Percentiles rank a stretch among this genome's conserved stretches.
Evolutionary conservation across 2,113 vertebrate species (phyloP).

Genomic region (Ictalurus furcatus): DNA sequence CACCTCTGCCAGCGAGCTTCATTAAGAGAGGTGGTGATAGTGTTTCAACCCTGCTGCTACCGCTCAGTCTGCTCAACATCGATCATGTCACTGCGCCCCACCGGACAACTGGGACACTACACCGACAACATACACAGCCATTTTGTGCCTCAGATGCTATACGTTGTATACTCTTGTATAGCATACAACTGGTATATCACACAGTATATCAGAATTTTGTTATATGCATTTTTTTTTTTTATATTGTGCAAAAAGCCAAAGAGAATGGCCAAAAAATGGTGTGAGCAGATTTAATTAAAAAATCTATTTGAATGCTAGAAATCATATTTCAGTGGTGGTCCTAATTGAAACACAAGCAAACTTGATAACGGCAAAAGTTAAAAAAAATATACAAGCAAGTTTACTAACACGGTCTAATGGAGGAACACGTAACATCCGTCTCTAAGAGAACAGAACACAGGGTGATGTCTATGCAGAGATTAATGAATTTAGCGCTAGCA

Average conservation of each 20-base stretch:
- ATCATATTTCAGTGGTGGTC: not conserved
- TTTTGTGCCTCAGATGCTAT: conserved; percentile 10
- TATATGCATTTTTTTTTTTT: not conserved
- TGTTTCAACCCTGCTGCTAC: conserved; percentile 43
- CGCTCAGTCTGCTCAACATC: conserved; percentile 22
- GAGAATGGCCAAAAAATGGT: not conserved
- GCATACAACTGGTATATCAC: not conserved
- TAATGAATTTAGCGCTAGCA: not conserved
- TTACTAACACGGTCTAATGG: not conserved
- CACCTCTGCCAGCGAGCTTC: conserved; percentile 64
- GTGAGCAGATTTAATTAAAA: conserved; percentile 1
- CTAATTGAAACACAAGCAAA: not conserved
- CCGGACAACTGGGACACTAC: not conserved
- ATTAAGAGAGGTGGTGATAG: conserved; percentile 59
- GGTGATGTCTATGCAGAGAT: not conserved
- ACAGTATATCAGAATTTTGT: not conserved
- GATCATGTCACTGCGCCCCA: conserved; percentile 20
- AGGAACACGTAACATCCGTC: not conserved
- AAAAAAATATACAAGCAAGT: not conserved
- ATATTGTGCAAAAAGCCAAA: not conserved
- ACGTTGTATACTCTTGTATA: not conserved
- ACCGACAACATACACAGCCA: not conserved
- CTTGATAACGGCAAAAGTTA: not conserved
- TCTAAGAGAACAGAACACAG: not conserved
- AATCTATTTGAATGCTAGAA: not conserved